Evolutionary conservation across 2,113 vertebrate genomes (phyloP), one percentile per base, ranked within the genome.

Genomic region (Haliaeetus leucogaster): DNA sequence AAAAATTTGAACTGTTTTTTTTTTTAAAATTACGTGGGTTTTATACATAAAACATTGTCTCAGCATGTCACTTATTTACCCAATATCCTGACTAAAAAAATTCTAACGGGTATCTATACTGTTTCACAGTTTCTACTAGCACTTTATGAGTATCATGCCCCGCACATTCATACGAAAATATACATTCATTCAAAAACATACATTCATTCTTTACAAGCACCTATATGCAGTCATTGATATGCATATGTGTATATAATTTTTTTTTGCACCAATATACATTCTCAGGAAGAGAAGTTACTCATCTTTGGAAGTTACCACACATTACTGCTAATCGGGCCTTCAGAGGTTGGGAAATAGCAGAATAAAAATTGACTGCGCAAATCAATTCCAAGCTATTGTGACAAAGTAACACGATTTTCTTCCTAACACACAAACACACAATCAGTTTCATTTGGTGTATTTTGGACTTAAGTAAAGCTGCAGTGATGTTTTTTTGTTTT

Each of bases 11-110:
- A 40, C 9, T 2, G 9, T 38, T 67, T 62, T 48, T n/a, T 63
- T 38, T 18, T 52, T 27, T 26, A 5, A 18, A n/a, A n/a, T 55
- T 40, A 27, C 12, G 6, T 36, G 3, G 1, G 0, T 8, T 84
- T 59, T 59, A 27, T 55, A 48, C 40, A 38, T 26, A 32, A 74
- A 70, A 53, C 10, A 42, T 30, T 17, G 14, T 21, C 5, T 55
- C 17, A 55, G 20, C 16, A 56, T 18, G 17, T 32, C 9, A 63
- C 16, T 53, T 76, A n/a, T 56, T 63, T 76, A 71, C 32, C 42
- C 7, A 62, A 27, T 45, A 56, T 56, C 25, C 29, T 43, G 15
- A 74, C 1, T 52, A 8, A 11, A 62, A 82, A 43, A 38, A 15
- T 9, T 43, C 27, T 62, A 50, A 67, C 10, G n/a, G 16, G 1